A percentile compares a stretch with the other conserved stretches of the same genome.
These are phyloP conservation scores for Lagorchestes hirsutus DNA, from an alignment of 2,797 vertebrate genomes.

Conservation along the genomic window DNA sequence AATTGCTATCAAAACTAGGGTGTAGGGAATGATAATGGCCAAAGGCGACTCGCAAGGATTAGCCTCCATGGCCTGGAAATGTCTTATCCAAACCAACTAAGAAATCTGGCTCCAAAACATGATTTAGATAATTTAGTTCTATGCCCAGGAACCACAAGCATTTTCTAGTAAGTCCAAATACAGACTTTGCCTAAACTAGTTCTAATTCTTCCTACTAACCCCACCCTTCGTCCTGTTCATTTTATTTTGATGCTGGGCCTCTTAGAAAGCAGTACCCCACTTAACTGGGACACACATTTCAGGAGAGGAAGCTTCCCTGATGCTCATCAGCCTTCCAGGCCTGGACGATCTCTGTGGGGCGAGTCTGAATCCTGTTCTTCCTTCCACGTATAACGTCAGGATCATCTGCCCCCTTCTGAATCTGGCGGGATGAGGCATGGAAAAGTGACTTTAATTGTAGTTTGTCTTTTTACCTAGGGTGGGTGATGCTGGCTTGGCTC, in stretches of 20 bases:
- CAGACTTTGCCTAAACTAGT: not conserved
- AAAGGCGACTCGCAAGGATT: not conserved
- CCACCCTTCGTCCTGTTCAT: not conserved
- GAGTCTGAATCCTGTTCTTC: constrained; percentile 40
- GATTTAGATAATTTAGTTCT: constrained; percentile 4
- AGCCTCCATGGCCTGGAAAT: constrained; percentile 9
- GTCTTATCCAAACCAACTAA: not conserved
- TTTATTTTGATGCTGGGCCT: constrained; percentile 1
- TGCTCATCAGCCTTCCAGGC: not conserved
- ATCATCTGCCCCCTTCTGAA: constrained; percentile 37
- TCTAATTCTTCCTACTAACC: not conserved
- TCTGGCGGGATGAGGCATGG: constrained; percentile 34
- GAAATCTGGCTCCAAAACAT: not conserved
- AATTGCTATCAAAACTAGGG: not conserved
- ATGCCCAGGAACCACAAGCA: not conserved
- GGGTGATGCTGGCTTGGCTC: not conserved
- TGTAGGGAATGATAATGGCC: not conserved
- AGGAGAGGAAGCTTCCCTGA: not conserved
- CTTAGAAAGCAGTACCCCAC: not conserved
- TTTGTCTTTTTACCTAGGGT: constrained; percentile 33
- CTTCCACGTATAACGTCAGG: constrained; percentile 31
- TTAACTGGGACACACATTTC: not conserved
- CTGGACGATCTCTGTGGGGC: not conserved
- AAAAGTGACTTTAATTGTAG: constrained; percentile 16
- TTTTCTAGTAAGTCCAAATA: not conserved